These are phyloP conservation scores for Portevinia maculata DNA, from an alignment of 2,888 invertebrate genomes.

Conservation along the genomic window DNA sequence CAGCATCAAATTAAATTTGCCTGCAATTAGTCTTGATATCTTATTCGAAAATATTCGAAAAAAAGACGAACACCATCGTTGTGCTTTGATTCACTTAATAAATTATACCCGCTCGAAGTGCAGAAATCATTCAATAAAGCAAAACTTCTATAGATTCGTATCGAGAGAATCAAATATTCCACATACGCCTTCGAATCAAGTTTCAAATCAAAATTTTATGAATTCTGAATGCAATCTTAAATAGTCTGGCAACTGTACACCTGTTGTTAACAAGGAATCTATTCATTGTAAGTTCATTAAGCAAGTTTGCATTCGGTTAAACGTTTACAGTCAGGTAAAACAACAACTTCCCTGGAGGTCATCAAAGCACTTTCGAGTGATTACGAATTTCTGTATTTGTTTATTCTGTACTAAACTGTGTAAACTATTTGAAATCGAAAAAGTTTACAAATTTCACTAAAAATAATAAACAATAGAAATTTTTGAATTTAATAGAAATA, in stretches of 20 bases:
- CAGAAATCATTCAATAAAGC: conserved; percentile 36
- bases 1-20: conserved; percentile 37
- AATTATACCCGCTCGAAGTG: conserved; percentile 36
- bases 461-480: conserved; percentile 52
- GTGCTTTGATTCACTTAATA: conserved; percentile 45
- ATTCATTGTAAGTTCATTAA: conserved; percentile 17
- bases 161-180: conserved; percentile 16
- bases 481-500: conserved; percentile 34
- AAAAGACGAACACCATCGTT: conserved; percentile 12
- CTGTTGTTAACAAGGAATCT: conserved; percentile 9
- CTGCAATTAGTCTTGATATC: conserved; percentile 35
- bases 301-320: conserved; percentile 8
- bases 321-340: not conserved
- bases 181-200: conserved; percentile 50
- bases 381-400: conserved; percentile 37
- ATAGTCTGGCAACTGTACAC: not conserved
- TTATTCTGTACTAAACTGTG: conserved; percentile 30
- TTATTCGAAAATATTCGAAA: conserved; percentile 3
- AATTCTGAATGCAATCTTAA: conserved; percentile 2
- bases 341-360: conserved; percentile 10
- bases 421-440: conserved; percentile 46
- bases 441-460: conserved; percentile 58
- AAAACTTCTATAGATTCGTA: too few relatives aligned
- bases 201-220: not conserved
- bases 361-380: conserved; percentile 33